Conservation (phyloP, 1,140 invertebrate species). For the Diploscapter pachys region DNA sequence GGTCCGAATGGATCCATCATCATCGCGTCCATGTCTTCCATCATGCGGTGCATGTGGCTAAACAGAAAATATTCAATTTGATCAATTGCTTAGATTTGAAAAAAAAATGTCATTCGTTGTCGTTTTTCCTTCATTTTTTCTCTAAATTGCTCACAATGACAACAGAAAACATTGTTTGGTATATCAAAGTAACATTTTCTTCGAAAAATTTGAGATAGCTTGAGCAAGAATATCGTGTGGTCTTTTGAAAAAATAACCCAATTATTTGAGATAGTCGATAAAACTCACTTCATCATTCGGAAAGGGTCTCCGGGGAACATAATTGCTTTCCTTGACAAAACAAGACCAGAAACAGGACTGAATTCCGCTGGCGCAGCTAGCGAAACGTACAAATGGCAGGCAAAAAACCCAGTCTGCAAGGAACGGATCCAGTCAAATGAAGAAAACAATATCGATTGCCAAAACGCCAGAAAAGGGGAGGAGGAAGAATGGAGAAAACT, state of each 20-base stretch:
- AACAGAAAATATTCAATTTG: conserved; percentile 31
- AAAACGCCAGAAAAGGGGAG: no score
- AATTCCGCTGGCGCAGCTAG: no score
- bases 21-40: conserved; percentile 42
- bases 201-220: no score
- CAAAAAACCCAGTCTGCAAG: no score
- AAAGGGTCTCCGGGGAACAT: neutral
- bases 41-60: conserved; percentile 46
- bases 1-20: conserved; percentile 45
- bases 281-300: conserved; percentile 1
- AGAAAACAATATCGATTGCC: no score
- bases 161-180: neutral
- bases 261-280: neutral
- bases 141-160: neutral
- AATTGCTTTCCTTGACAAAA: no score
- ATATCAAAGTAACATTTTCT: neutral
- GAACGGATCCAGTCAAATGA: no score
- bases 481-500: no score
- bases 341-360: no score
- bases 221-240: no score
- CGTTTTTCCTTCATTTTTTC: neutral
- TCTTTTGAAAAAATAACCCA: no score
- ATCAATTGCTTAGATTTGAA: neutral
- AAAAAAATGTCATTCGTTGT: conserved; percentile 8
- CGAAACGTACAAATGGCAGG: no score